Percentiles rank a stretch among this genome's conserved stretches.
These are phyloP conservation scores for Florisuga fusca DNA, from an alignment of 2,797 vertebrate species.

Conservation along the genomic window DNA sequence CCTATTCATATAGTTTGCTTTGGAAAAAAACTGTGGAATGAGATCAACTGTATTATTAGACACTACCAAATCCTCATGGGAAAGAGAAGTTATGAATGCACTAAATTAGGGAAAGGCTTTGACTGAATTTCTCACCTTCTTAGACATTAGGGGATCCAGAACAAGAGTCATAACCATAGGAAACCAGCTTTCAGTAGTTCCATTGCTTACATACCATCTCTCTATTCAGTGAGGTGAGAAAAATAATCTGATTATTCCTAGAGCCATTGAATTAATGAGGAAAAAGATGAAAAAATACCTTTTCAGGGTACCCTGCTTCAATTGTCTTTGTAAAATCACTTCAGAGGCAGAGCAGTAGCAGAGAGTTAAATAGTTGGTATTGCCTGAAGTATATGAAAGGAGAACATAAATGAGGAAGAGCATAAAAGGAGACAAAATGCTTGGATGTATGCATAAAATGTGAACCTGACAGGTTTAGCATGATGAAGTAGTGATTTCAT, in stretches of 20 bases:
- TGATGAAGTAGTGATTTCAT: neutral
- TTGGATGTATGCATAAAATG: neutral
- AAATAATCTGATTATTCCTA: neutral
- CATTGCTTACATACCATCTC: slow-evolving; percentile 41
- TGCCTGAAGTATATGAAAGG: neutral
- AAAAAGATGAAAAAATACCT: neutral
- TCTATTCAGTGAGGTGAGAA: neutral
- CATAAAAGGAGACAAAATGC: neutral
- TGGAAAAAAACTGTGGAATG: slow-evolving; percentile 52
- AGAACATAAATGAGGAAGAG: neutral
- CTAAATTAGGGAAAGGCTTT: slow-evolving; percentile 49
- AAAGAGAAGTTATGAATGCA: slow-evolving; percentile 45
- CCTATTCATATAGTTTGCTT: slow-evolving; percentile 62
- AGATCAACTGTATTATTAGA: slow-evolving; percentile 67
- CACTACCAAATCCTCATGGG: slow-evolving; percentile 50
- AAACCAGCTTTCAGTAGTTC: slow-evolving; percentile 58
- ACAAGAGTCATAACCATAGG: slow-evolving; percentile 8
- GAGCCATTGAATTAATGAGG: slow-evolving; percentile 3
- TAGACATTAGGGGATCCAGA: slow-evolving; percentile 33
- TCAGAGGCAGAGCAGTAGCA: neutral
- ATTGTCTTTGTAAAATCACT: slow-evolving; percentile 12
- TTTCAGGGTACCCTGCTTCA: neutral
- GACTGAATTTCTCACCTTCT: slow-evolving; percentile 57
- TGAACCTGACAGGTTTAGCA: neutral
- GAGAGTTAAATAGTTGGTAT: neutral